Evolutionary conservation across 1,140 invertebrate species (phyloP).

Genomic region (Muscidifurax raptorellus): DNA sequence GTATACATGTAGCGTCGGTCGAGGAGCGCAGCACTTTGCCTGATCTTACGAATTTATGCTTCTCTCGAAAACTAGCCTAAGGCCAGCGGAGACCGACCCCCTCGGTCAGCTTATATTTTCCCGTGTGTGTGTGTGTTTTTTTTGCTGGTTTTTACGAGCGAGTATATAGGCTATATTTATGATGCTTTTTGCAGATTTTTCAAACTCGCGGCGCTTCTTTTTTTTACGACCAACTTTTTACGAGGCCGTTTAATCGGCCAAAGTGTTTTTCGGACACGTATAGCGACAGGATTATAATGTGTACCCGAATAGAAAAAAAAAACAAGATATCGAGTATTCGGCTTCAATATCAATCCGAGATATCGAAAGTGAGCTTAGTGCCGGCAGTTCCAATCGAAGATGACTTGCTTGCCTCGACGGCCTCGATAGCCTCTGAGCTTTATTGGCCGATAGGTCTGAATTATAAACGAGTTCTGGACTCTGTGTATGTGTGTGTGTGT

Average conservation of each 20-base stretch:
- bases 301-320: neutral
- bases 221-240: neutral
- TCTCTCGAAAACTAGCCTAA: neutral
- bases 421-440: constrained; percentile 68
- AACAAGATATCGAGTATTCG: neutral
- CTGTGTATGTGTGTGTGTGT: no score
- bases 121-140: no score
- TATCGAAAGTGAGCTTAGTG: neutral
- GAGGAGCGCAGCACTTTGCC: constrained; percentile 48
- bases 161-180: constrained; percentile 26
- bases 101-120: neutral
- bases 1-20: neutral
- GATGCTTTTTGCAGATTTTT: constrained; percentile 35
- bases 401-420: constrained; percentile 28
- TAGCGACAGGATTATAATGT: neutral
- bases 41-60: constrained; percentile 52
- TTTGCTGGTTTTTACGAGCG: neutral
- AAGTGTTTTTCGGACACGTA: neutral
- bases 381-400: neutral
- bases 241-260: no score
- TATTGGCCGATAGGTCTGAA: constrained; percentile 68
- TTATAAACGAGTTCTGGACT: constrained; percentile 63
- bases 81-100: neutral
- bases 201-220: constrained; percentile 1
- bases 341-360: neutral